phyloP scores from a whole-genome alignment of 53 echinoderm and acorn worm genomes.

The Paelopatides confundens region DNA sequence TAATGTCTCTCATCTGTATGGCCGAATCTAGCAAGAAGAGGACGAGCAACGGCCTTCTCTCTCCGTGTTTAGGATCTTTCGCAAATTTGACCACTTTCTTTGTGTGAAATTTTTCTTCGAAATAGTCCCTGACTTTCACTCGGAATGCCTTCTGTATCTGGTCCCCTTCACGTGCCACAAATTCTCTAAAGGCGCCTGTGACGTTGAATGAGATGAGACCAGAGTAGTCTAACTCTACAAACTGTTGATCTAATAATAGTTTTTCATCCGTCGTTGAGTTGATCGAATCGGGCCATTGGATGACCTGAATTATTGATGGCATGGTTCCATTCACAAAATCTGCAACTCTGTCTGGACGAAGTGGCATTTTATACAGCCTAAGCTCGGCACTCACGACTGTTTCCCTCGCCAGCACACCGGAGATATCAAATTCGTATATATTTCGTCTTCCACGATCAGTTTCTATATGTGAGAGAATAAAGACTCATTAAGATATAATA shows the following conservation, averaged over 20 bases:
- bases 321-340: conserved; percentile 17
- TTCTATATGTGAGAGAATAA: conserved; percentile 45
- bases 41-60: conserved; percentile 29
- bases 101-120: conserved; percentile 37
- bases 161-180: conserved; percentile 24
- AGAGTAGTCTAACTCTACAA: conserved; percentile 64
- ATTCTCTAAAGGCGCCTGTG: conserved; percentile 71
- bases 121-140: conserved; percentile 35
- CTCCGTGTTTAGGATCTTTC: conserved; percentile 33
- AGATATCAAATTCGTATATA: conserved; percentile 82
- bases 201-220: conserved; percentile 90
- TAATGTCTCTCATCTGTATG: conserved; percentile 28
- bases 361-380: conserved; percentile 79
- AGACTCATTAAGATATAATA: not conserved
- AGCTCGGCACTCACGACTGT: conserved; percentile 83
- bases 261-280: conserved; percentile 47
- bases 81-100: conserved; percentile 48
- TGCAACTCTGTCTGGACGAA: not conserved
- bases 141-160: conserved; percentile 43
- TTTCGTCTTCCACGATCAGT: conserved; percentile 59
- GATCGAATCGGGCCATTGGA: conserved; percentile 40
- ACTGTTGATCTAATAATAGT: conserved; percentile 67
- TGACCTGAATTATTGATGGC: conserved; percentile 56
- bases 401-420: conserved; percentile 81
- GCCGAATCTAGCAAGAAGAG: conserved; percentile 51